Evolutionary conservation across 2,888 invertebrate species (phyloP).

Genomic region (Nysson spinosus): DNA sequence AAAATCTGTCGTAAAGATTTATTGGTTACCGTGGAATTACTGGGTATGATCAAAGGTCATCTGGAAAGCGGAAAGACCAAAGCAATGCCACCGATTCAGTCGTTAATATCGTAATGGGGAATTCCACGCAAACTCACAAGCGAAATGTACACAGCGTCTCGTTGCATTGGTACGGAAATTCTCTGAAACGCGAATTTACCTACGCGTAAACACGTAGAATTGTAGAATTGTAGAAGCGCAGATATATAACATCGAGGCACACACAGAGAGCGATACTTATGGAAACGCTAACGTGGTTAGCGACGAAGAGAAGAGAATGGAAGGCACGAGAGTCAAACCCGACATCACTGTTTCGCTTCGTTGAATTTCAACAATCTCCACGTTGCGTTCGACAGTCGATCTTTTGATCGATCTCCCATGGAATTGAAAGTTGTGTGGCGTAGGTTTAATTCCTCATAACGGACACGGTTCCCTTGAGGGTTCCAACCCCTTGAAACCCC

Average conservation of each 20-base stretch:
- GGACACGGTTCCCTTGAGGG: too few relatives aligned
- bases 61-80: conserved; percentile 13
- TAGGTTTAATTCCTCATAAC: too few relatives aligned
- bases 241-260: too few relatives aligned
- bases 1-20: too few relatives aligned
- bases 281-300: conserved; percentile 7
- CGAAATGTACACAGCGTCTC: not conserved
- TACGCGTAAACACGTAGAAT: conserved; percentile 4
- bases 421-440: too few relatives aligned
- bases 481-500: too few relatives aligned
- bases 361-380: conserved; percentile 39
- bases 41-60: conserved; percentile 33
- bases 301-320: not conserved
- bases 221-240: too few relatives aligned
- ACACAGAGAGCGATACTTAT: conserved; percentile 10
- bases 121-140: conserved; percentile 5
- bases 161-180: conserved; percentile 43
- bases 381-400: conserved; percentile 49
- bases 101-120: conserved; percentile 61
- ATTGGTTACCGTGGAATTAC: too few relatives aligned
- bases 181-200: conserved; percentile 31
- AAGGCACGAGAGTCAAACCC: conserved; percentile 13
- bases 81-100: conserved; percentile 35
- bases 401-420: conserved; percentile 67
- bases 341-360: conserved; percentile 38